Conservation (phyloP, 2,113 vertebrate species). For the Oncorhynchus clarkii region DNA sequence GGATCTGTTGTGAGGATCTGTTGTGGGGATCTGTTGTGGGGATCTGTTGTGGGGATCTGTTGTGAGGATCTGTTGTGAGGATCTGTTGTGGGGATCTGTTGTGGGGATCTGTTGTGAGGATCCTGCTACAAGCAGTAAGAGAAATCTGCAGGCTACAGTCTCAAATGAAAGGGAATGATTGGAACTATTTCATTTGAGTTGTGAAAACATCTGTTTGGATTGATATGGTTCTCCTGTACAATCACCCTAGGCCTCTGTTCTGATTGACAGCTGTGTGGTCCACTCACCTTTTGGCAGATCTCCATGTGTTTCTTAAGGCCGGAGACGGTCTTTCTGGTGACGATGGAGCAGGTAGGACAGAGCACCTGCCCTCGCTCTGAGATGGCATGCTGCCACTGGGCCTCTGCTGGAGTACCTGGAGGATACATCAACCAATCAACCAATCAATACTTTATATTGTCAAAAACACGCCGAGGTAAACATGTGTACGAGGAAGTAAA, state of each 20-base stretch:
- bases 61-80: too few relatives aligned
- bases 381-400: slow-evolving; percentile 86
- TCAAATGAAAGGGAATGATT: too few relatives aligned
- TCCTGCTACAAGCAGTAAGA: too few relatives aligned
- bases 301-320: slow-evolving; percentile 98
- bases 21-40: too few relatives aligned
- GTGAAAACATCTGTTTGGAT: too few relatives aligned
- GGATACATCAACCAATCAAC: neutral
- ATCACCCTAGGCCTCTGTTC: neutral
- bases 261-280: neutral
- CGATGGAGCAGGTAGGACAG: slow-evolving; percentile 88
- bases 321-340: slow-evolving; percentile 88
- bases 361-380: slow-evolving; percentile 87
- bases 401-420: slow-evolving; percentile 74
- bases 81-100: too few relatives aligned
- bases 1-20: too few relatives aligned
- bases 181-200: too few relatives aligned
- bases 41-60: too few relatives aligned
- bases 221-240: too few relatives aligned
- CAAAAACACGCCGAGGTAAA: neutral
- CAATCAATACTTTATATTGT: neutral
- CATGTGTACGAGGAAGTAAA: neutral
- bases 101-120: too few relatives aligned
- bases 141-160: too few relatives aligned
- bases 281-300: slow-evolving; percentile 91